Evolutionary conservation across 2,888 invertebrate species (phyloP), one percentile per base, ranked within the genome.

Genomic region (Chrysolina oricalcia): DNA sequence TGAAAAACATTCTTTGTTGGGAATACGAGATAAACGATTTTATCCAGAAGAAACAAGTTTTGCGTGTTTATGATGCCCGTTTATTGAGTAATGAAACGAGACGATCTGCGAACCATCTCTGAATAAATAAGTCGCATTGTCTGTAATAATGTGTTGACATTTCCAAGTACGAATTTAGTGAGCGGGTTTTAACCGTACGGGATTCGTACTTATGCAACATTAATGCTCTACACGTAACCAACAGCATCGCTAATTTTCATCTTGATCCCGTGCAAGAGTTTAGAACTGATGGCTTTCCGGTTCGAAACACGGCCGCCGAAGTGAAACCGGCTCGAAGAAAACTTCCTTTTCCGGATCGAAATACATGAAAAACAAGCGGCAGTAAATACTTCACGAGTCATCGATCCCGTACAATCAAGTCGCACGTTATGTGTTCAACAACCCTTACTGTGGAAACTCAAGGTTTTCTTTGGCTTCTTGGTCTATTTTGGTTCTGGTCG

Each of bases 311-410:
- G 59, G 35, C 35, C 59, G 59, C 15, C 59, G n/a, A 9, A 35
- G 23, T 19, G 59, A 79, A 81, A 81, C 81, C 78, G 81, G 81
- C 79, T 79, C 72, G 53, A 63, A 74, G 78, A 75, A 78, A 80
- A 81, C 81, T 81, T 81, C 81, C 81, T 81, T 81, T 81, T 81
- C 81, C 81, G 81, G 80, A 81, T 73, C 73, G 72, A 78, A 81
- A 73, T 75, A 67, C 68, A 68, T 48, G 46, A 50, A 73, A n/a
- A 73, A 73, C 68, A 73, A 68, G 64, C 68, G 69, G 50, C 69
- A 63, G 62, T 64, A 73, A 69, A 63, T 73, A 53, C 64, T 73
- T 64, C 41, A 56, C 73, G 73, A 73, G 73, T 73, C 73, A 69
- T 73, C 73, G 73, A 73, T 73, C 73, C 43, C 64, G 63, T 23